Base-by-base conservation (phyloP, 2,113 vertebrate genomes). In the Neodontobutis hainanensis region DNA sequence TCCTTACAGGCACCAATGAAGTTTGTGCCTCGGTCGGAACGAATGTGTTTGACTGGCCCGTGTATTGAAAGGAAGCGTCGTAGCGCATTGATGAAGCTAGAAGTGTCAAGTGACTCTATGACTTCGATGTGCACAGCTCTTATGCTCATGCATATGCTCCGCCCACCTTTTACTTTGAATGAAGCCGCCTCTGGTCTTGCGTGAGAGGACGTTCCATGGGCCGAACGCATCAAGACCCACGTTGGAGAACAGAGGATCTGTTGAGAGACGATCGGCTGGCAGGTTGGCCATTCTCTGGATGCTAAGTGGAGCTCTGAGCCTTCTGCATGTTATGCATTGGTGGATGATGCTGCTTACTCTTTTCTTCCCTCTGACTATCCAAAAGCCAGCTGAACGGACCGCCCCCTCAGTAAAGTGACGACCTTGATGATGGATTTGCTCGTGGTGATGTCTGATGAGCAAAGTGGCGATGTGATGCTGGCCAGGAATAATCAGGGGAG, bases 1-100 rank as follows among this genome's bases (percentile, higher is more conserved):
- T 78, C 64, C 0, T 77, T 70, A 1, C 58, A 82, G 0, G 77
- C 70, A 57, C 62, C 42, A 11, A 58, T 11, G 9, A 83, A 80
- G 47, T 85, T 77, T 0, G 77, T 80, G 9, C 80, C 74, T 8
- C 35, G 5, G 12, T 83, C 64, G 0, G 73, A 85, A n/a, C 19
- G 38, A 0, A 77, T 77, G 2, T 50, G 27, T 10, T 70, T 80
- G 10, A 49, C 66, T 3, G 62, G 58, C 0, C 67, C 59, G 0
- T 58, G 48, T 2, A 78, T 7, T 14, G 75, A 53, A 5, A 63
- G 8, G 10, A 78, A 71, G 1, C 62, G 15, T 14, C 67, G 55
- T n/a, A 73, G 36, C 0, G 68, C 27, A 32, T 69, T 74, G 14
- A 86, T 78, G 27, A 74, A 81, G 14, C 61, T 68, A 2, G 65